Base-by-base conservation (phyloP, 2,888 invertebrate genomes). In the Chrysomela aeneicollis region DNA sequence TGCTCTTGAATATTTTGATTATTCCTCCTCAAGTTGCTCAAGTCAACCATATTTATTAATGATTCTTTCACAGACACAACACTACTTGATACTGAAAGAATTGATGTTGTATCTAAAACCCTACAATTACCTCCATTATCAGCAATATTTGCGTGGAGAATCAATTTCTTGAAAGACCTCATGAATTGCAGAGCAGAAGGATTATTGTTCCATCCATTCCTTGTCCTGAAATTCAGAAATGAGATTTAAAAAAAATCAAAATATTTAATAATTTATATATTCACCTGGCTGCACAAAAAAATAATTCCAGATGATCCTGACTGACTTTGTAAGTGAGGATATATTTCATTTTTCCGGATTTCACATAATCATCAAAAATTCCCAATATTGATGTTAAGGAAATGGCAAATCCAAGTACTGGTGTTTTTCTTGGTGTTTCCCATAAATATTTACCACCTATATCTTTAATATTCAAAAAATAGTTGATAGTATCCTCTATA, bases 121-220 rank as follows among this genome's bases (percentile, higher is more conserved):
- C 17, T 49, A 42, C 61, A 61, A 17, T 53, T 53, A 3, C 54
- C 61, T 22, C 32, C 22, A 26, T 21, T 15, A 26, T 12, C 21
- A 18, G 52, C 10, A 18, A 60, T 46, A 9, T 61, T 17, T 15
- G 26, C 17, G 22, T 54, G 61, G 5, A 61, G 6, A 10, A 61
- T 10, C 4, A 61, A 19, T 47, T 47, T 61, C 17, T 26, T 61
- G 47, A 42, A 61, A 26, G 8, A n/a, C 22, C 46, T 37, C 26
- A 54, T 53, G 21, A 61, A 61, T 46, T 61, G 61, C n/a, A 53
- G 30, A 9, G 17, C 6, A 5, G 53, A 26, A 9, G 61, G 53
- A 15, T 61, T 54, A 54, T 61, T 61, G 15, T 54, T 61, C 53
- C 61, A 61, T 9, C 61, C 61, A 22, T 54, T 47, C 15, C 61